These are phyloP conservation scores for Temnothorax nylanderi DNA, from an alignment of 1,140 invertebrate genomes.

Conservation along the genomic window DNA sequence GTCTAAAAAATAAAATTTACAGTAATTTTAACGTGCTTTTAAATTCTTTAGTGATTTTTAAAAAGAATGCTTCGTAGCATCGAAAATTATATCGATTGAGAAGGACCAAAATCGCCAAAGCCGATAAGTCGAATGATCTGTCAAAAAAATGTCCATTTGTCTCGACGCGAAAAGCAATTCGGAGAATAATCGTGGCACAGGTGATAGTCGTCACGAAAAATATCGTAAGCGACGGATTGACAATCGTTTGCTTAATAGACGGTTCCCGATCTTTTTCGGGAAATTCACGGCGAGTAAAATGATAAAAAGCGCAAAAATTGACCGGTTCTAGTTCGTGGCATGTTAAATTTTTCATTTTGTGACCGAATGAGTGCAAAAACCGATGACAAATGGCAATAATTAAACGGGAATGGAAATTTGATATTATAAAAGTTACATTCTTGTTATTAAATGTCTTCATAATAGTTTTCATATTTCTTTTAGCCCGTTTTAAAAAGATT, in stretches of 20 bases:
- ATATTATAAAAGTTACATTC: background rate
- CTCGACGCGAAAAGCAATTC: background rate
- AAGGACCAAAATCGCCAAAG: too few relatives aligned
- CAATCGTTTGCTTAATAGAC: background rate
- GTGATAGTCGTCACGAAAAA: background rate
- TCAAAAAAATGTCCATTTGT: background rate
- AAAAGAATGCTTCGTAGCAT: too few relatives aligned
- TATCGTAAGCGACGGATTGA: background rate
- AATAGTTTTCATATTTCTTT: constrained; percentile 6
- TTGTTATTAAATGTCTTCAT: background rate
- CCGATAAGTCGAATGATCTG: background rate
- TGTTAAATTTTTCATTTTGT: constrained; percentile 1
- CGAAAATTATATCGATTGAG: too few relatives aligned
- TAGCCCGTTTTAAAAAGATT: background rate
- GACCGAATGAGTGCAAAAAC: background rate
- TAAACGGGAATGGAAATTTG: constrained; percentile 25
- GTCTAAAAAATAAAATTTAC: too few relatives aligned
- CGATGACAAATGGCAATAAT: constrained; percentile 3
- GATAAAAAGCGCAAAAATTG: background rate
- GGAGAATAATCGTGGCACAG: background rate
- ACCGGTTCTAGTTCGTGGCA: background rate
- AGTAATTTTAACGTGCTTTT: too few relatives aligned
- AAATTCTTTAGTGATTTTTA: too few relatives aligned
- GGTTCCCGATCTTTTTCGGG: background rate
- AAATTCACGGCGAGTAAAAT: background rate